Conservation (phyloP, 2,797 vertebrate genomes). For the Argya squamiceps region DNA sequence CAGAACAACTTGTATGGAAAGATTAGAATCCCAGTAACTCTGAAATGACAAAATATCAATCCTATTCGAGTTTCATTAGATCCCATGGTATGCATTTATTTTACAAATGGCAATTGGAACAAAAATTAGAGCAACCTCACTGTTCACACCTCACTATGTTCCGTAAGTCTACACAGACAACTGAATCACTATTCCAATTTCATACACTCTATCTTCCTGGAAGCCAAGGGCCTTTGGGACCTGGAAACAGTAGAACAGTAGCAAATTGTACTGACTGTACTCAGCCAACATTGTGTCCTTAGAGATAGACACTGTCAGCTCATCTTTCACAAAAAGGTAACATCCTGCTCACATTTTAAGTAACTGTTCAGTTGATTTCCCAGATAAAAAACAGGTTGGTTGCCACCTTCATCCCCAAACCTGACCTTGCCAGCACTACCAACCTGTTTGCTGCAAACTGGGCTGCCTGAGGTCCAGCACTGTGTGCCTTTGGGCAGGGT, state of each 20-base stretch:
- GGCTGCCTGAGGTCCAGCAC: neutral
- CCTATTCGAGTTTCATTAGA: neutral
- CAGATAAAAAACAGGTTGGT: neutral
- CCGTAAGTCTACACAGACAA: rapidly evolving
- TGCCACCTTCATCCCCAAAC: neutral
- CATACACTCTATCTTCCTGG: neutral
- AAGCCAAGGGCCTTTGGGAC: neutral
- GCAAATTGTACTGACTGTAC: neutral
- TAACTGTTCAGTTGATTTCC: neutral
- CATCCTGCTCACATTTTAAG: rapidly evolving
- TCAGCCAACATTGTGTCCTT: neutral
- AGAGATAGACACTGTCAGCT: neutral
- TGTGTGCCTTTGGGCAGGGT: neutral
- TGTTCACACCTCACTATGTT: neutral
- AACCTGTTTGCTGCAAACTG: neutral
- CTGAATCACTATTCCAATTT: neutral
- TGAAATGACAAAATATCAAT: neutral
- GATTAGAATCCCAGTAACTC: neutral
- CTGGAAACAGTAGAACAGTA: neutral
- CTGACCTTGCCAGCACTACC: neutral
- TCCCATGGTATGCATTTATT: neutral
- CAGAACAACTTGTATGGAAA: neutral
- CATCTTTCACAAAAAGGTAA: neutral
- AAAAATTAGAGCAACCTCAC: neutral
- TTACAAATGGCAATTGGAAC: neutral